phyloP scores from a whole-genome alignment of 2,797 vertebrate genomes.

The Neostethus bicornis region DNA sequence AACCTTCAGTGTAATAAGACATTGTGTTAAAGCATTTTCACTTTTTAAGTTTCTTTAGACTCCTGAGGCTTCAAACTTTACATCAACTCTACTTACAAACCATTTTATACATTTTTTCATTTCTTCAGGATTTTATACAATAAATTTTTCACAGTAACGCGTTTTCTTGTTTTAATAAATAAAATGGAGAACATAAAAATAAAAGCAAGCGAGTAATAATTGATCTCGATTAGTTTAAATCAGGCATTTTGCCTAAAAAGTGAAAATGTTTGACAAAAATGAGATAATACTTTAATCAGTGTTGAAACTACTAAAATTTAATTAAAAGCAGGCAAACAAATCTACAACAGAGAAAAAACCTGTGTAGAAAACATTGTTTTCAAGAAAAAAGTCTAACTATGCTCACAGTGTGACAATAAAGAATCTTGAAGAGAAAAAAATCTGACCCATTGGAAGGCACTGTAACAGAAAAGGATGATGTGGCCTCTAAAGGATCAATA shows the following conservation, averaged over 20 bases:
- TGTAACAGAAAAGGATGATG: conserved; percentile 53
- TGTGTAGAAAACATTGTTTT: conserved; percentile 46
- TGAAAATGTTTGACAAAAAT: conserved; percentile 61
- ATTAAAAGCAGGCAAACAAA: conserved; percentile 35
- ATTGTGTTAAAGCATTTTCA: conserved; percentile 60
- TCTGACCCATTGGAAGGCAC: conserved; percentile 67
- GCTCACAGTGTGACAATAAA: too few relatives aligned
- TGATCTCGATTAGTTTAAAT: conserved; percentile 9
- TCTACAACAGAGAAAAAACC: conserved; percentile 30
- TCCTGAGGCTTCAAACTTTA: conserved; percentile 1
- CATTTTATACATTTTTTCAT: conserved; percentile 9
- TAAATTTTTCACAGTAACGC: conserved; percentile 11
- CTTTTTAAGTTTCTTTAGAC: conserved; percentile 38
- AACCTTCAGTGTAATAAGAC: conserved; percentile 53
- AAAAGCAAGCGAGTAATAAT: neutral
- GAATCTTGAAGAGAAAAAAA: conserved; percentile 21
- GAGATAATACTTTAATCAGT: conserved; percentile 47
- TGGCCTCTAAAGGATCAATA: conserved; percentile 26
- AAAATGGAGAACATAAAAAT: conserved; percentile 2
- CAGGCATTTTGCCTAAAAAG: conserved; percentile 40
- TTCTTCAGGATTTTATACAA: conserved; percentile 7
- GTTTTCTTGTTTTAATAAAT: neutral
- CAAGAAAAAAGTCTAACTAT: conserved; percentile 25
- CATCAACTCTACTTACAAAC: neutral
- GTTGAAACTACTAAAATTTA: conserved; percentile 44